Base-by-base conservation (phyloP, 2,113 vertebrate species). In the Paraplagusia blochii region DNA sequence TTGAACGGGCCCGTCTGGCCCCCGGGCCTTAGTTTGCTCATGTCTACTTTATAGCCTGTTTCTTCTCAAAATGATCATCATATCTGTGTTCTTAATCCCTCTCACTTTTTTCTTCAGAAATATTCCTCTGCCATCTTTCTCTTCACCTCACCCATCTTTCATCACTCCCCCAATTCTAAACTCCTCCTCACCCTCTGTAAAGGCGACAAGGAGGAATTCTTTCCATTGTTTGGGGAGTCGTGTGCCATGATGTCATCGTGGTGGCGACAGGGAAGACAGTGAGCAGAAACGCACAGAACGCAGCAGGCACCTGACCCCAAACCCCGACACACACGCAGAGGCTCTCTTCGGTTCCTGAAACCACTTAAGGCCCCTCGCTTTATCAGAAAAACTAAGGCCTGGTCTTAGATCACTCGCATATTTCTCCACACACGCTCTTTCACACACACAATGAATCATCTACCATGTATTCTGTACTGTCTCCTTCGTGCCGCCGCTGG, bases 201-300 rank as follows among this genome's bases (percentile, higher is more conserved):
- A 76, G 71, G 55, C 51, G 67, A 66, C 52, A 7, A 8, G 29
- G 60, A 53, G 75, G 64, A 70, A 83, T 81, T 82, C 79, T 85
- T 85, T 84, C 82, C 71, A 47, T 72, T 40, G 40, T 67, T 76
- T 4, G 22, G 72, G 72, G 62, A 5, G 74, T 57, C 72, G 75
- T 79, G 86, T 81, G 80, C 72, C 72, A 83, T 88, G 84, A 86
- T 85, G 82, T 86, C 79, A 86, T 82, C 53, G 59, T 62, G 5
- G 55, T 33, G 58, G 80, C 60, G 78, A 83, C 82, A 79, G 66
- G 76, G 60, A 50, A 63, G 85, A 87, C 76, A 79, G 69, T 79
- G 77, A 85, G 73, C 85, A 87, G 85, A 79, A 53, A 62, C 76
- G 63, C 56, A 51, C 75, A 69, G 22, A 69, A 66, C 47, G 49